Evolutionary conservation across 2,797 vertebrate species (phyloP).

Genomic region (Siniperca obscura): DNA sequence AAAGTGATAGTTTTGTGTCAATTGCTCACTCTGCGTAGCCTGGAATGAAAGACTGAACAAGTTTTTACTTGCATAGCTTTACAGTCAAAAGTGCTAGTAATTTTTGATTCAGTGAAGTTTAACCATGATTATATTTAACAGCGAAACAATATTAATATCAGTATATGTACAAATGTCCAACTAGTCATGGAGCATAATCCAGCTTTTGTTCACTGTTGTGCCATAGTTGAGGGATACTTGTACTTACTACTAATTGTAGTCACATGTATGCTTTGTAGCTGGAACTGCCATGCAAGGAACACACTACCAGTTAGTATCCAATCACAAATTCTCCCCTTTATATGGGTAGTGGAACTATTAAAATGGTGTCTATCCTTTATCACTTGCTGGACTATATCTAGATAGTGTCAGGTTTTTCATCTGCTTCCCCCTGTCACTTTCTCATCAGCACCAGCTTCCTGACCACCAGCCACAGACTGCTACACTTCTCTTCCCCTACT

Average conservation of each 20-base stretch:
- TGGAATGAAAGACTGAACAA: background rate
- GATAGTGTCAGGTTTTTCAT: background rate
- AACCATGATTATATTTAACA: background rate
- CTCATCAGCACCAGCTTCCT: constrained; percentile 85
- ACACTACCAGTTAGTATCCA: background rate
- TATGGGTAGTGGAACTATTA: background rate
- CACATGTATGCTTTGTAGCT: background rate
- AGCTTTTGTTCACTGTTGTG: background rate
- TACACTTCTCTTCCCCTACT: constrained; percentile 74
- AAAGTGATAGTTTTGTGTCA: background rate
- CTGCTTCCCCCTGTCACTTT: background rate
- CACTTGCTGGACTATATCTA: background rate
- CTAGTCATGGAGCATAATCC: background rate
- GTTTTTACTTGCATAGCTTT: background rate
- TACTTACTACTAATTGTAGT: background rate
- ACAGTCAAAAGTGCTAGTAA: background rate
- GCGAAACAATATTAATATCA: background rate
- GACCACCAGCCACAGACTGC: constrained; percentile 77
- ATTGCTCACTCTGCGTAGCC: background rate
- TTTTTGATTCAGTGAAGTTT: background rate
- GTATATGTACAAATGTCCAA: background rate
- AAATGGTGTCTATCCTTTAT: background rate
- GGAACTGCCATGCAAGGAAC: background rate
- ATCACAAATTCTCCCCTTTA: background rate
- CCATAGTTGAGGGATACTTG: background rate